Evolutionary conservation across 2,113 vertebrate genomes (phyloP).

Genomic region (Xenotilapia caudafasciata): DNA sequence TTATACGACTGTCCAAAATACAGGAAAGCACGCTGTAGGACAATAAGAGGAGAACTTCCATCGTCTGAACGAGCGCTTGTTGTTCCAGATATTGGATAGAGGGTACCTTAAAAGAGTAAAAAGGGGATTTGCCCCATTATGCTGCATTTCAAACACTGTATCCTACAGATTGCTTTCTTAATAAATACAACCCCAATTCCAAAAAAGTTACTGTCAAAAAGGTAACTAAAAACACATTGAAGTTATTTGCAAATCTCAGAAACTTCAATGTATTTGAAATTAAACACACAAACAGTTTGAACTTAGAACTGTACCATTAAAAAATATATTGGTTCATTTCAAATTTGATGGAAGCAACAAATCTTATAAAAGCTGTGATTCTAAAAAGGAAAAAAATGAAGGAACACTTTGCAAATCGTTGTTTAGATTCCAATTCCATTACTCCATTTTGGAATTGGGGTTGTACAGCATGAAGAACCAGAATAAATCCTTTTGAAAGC

Average conservation of each 20-base stretch:
- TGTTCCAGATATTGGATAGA: conserved; percentile 8
- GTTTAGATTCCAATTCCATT: neutral
- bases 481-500: neutral
- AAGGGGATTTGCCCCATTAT: neutral
- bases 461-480: neutral
- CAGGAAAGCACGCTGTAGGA: neutral
- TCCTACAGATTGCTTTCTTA: neutral
- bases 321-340: neutral
- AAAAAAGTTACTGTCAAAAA: neutral
- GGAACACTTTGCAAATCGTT: neutral
- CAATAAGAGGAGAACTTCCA: conserved; percentile 41
- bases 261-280: neutral
- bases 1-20: neutral
- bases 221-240: neutral
- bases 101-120: neutral
- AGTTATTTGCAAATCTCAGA: neutral
- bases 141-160: rapidly evolving
- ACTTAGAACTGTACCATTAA: neutral
- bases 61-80: neutral
- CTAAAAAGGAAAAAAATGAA: neutral
- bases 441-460: neutral
- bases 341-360: neutral
- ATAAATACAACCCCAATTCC: neutral
- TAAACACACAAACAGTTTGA: neutral
- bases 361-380: neutral